Percentiles rank a stretch among this genome's conserved stretches.
Conservation (phyloP, 1,140 invertebrate species). For the Bemisia tabaci region DNA sequence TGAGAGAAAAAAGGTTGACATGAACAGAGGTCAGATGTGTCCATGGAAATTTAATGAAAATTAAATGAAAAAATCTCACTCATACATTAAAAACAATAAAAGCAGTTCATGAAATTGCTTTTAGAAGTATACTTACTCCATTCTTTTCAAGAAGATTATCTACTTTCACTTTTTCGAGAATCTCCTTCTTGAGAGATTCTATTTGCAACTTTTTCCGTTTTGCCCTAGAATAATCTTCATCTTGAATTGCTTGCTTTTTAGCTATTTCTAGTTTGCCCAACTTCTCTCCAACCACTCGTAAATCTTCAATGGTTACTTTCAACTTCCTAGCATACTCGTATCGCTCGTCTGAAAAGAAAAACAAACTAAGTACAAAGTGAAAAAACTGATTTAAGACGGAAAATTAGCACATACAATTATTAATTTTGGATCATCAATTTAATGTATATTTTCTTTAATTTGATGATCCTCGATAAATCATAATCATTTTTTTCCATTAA, state of each 20-base stretch:
- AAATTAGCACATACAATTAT: too few relatives aligned
- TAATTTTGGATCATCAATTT: slow-evolving; percentile 6
- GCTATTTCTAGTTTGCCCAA: slow-evolving; percentile 81
- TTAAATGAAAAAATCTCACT: too few relatives aligned
- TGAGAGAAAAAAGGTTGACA: too few relatives aligned
- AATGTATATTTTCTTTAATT: slow-evolving; percentile 5
- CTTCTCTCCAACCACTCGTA: slow-evolving; percentile 72
- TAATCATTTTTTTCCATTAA: too few relatives aligned
- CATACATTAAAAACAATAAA: too few relatives aligned
- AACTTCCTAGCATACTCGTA: slow-evolving; percentile 85
- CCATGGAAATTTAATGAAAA: too few relatives aligned
- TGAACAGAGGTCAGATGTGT: too few relatives aligned
- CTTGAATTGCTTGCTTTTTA: slow-evolving; percentile 76
- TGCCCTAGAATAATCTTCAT: slow-evolving; percentile 82
- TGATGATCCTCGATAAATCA: slow-evolving; percentile 1
- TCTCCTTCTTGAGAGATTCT: slow-evolving; percentile 55
- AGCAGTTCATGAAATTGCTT: too few relatives aligned
- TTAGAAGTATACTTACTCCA: slow-evolving; percentile 49
- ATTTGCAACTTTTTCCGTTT: slow-evolving; percentile 79
- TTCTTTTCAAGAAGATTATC: slow-evolving; percentile 64
- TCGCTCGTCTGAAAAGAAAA: slow-evolving; percentile 51
- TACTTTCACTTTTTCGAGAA: slow-evolving; percentile 53
- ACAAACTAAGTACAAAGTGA: not conserved
- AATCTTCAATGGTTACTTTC: slow-evolving; percentile 66
- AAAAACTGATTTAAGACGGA: too few relatives aligned